These are phyloP conservation scores for Plutomurus gul DNA, from an alignment of 1,140 invertebrate species.

Conservation along the genomic window DNA sequence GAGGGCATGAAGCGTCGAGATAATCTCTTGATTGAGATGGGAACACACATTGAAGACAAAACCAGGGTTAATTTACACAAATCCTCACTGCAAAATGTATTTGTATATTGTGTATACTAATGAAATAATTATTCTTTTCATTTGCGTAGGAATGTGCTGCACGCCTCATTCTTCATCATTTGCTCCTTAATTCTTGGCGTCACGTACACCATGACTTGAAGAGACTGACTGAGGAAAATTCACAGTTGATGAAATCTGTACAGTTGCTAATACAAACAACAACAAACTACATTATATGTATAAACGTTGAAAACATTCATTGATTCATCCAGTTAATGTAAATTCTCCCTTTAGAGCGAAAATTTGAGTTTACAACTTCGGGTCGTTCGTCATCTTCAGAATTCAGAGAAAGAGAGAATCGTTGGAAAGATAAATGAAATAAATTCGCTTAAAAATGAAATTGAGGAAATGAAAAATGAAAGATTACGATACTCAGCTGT, in stretches of 20 bases:
- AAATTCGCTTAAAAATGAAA: constrained; percentile 16
- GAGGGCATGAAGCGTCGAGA: not conserved
- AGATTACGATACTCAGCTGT: not conserved
- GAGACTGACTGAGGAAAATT: constrained; percentile 24
- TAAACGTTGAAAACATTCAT: not conserved
- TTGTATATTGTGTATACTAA: no score
- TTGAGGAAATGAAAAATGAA: constrained; percentile 16
- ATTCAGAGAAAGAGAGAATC: constrained; percentile 4
- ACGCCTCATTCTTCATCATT: constrained; percentile 43
- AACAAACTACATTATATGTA: not conserved
- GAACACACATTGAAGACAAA: not conserved
- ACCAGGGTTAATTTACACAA: no score
- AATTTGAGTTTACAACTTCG: constrained; percentile 43
- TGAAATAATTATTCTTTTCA: no score
- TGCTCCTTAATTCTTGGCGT: constrained; percentile 37
- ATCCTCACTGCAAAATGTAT: no score
- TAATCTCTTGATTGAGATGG: not conserved
- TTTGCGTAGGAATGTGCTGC: constrained; percentile 36
- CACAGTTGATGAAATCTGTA: constrained; percentile 34
- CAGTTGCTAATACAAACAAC: not conserved
- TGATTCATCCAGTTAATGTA: not conserved
- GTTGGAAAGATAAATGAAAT: constrained; percentile 35
- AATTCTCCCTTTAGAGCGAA: constrained; percentile 21
- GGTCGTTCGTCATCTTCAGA: constrained; percentile 46
- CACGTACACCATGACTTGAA: constrained; percentile 4